These are phyloP conservation scores for Spea multiplicata DNA, from an alignment of 2,113 vertebrate genomes.

Conservation along the genomic window DNA sequence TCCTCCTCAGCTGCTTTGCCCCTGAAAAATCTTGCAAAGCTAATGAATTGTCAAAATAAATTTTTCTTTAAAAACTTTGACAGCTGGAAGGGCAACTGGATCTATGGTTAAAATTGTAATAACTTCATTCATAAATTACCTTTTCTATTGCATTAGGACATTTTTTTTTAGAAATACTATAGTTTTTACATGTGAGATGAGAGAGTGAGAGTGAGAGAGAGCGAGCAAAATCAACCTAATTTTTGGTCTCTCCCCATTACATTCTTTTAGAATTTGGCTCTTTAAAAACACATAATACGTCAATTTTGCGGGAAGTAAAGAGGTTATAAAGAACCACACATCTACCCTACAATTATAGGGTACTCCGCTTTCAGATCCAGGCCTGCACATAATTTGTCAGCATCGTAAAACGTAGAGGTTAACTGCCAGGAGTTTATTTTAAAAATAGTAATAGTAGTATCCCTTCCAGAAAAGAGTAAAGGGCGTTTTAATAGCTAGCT, in stretches of 20 bases:
- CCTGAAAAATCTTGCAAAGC: too few relatives aligned
- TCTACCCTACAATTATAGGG: constrained; percentile 1
- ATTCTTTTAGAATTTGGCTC: background rate
- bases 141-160: too few relatives aligned
- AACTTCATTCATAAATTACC: too few relatives aligned
- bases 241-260: background rate
- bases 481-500: constrained; percentile 12
- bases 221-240: background rate
- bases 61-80: too few relatives aligned
- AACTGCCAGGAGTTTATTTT: constrained; percentile 7
- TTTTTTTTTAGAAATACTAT: too few relatives aligned
- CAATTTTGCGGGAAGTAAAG: background rate
- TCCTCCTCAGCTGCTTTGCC: too few relatives aligned
- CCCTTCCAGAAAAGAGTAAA: background rate
- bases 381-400: background rate
- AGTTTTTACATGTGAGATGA: too few relatives aligned
- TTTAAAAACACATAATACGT: background rate
- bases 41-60: too few relatives aligned
- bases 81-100: too few relatives aligned
- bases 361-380: background rate
- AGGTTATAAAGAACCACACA: constrained; percentile 9
- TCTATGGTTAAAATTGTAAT: too few relatives aligned
- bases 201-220: too few relatives aligned
- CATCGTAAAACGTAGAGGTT: background rate
- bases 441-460: background rate